Conservation (phyloP, 2,113 vertebrate genomes). For the Protobothrops mucrosquamatus region DNA sequence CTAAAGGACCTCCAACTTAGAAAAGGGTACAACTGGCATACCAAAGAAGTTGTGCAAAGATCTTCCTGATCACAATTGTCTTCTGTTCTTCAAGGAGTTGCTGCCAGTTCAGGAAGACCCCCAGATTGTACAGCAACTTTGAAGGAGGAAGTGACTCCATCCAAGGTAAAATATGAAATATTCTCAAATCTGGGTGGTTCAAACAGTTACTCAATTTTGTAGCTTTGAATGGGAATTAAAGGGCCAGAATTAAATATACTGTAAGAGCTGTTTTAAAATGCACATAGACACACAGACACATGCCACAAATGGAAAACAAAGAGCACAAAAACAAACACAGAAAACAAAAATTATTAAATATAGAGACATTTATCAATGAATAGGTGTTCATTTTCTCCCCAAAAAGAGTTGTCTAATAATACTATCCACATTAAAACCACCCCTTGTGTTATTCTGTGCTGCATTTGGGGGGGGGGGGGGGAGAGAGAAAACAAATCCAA, state of each 20-base stretch:
- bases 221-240: background rate
- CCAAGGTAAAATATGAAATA: background rate
- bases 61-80: background rate
- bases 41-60: background rate
- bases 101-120: background rate
- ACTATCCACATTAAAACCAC: background rate
- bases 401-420: background rate
- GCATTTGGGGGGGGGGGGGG: background rate
- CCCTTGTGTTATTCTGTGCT: background rate
- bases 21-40: background rate
- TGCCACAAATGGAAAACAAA: background rate
- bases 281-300: background rate
- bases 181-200: background rate
- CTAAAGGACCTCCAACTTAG: background rate
- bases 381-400: background rate
- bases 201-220: background rate
- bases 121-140: background rate
- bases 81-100: background rate
- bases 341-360: background rate
- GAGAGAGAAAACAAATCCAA: background rate
- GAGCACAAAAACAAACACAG: background rate
- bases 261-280: background rate
- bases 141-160: background rate
- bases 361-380: background rate
- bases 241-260: background rate